Evolutionary conservation across 2,888 invertebrate species (phyloP), one percentile per base, ranked within the genome.

Genomic region (Lampropteryx suffumata): DNA sequence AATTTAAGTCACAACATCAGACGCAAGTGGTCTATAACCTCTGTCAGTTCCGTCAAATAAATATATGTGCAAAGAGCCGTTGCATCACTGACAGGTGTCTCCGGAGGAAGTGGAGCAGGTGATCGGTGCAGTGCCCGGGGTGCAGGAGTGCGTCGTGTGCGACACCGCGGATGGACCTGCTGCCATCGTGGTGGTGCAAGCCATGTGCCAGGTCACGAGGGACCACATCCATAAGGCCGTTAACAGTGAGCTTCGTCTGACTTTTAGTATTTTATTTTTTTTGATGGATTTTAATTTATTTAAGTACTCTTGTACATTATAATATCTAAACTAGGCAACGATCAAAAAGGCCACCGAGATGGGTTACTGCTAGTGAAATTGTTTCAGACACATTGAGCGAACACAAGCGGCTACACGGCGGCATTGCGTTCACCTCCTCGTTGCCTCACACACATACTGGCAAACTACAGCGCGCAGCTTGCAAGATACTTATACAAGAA

Each of bases 21-120:
- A n/a, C n/a, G n/a, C 17, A 4, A 17, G 17, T 17, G 17, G 17
- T n/a, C n/a, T n/a, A n/a, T n/a, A 17, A 3, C 17, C 4, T 17
- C 4, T 17, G 17, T 4, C 17, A 3, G 17, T 17, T 17, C 17
- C 17, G 17, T 17, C 17, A 17, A 3, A 3, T 17, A 17, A 17
- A 17, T 3, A 17, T 2, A 17, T 3, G 4, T 2, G 4, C 17
- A 17, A 17, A 17, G 17, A 17, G 17, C 4, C 4, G 17, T 17
- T 17, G 17, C 17, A 2, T 17, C 17, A 17, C 17, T 17, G 17
- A 17, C 58, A 81, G 79, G 71, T 79, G 10, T 67, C 79, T 1
- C 82, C 82, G 0, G 76, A 77, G 46, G 82, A 82, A 50, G 62
- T 82, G 11, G 82, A 82, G 48, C 50, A 51, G 4, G 69, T 78